A percentile compares a stretch with the other conserved stretches of the same genome.
phyloP scores from a whole-genome alignment of 2,797 vertebrate genomes.

The Hoplostethus atlanticus region DNA sequence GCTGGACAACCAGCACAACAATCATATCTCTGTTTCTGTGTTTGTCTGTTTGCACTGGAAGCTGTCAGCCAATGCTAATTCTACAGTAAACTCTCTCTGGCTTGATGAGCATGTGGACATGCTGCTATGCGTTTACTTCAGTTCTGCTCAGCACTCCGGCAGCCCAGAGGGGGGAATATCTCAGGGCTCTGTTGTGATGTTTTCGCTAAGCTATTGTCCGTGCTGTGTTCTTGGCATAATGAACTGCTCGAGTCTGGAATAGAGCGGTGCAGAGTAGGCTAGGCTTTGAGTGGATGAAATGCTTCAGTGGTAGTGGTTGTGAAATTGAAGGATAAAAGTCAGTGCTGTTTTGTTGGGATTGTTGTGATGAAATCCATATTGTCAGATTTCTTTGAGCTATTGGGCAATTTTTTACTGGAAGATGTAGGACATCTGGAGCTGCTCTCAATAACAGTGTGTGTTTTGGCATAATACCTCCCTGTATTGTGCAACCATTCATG shows the following conservation, averaged over 20 bases:
- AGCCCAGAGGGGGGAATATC: slow-evolving; percentile 19
- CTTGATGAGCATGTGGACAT: slow-evolving; percentile 20
- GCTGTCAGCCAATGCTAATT: slow-evolving; percentile 55
- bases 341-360: slow-evolving; percentile 3
- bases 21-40: slow-evolving; percentile 60
- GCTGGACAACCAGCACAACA: slow-evolving; percentile 66
- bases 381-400: slow-evolving; percentile 25
- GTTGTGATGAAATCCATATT: slow-evolving; percentile 24
- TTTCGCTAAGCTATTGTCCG: slow-evolving; percentile 21
- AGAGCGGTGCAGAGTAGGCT: not conserved
- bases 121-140: slow-evolving; percentile 32
- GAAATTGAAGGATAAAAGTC: slow-evolving; percentile 24
- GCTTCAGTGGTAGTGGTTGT: slow-evolving; percentile 26
- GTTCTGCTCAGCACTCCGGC: slow-evolving; percentile 2
- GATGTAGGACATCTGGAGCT: not conserved
- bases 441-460: not conserved
- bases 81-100: slow-evolving; percentile 44
- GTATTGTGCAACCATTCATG: slow-evolving; percentile 33
- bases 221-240: slow-evolving; percentile 36
- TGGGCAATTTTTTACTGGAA: slow-evolving; percentile 1
- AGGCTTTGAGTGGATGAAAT: not conserved
- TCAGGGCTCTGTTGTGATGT: slow-evolving; percentile 21
- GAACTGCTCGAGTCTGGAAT: slow-evolving; percentile 30
- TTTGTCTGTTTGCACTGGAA: slow-evolving; percentile 62
- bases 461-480: not conserved